A percentile compares a stretch with the other conserved stretches of the same genome.
Evolutionary conservation across 2,797 vertebrate species (phyloP).

Genomic region (Cheirogaleus major): DNA sequence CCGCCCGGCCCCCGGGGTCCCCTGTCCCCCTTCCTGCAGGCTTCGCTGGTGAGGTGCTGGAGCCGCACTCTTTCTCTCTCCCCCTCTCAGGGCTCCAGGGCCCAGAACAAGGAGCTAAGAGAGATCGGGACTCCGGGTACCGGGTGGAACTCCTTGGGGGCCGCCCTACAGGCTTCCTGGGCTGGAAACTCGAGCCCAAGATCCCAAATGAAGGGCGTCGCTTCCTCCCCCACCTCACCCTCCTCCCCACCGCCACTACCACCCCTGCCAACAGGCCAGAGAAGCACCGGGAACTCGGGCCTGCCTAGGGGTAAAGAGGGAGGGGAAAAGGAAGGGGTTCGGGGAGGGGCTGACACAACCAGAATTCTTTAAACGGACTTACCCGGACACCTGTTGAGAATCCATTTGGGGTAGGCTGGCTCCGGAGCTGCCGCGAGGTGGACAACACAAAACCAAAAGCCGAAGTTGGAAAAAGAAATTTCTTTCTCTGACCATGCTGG

Average conservation of each 20-base stretch:
- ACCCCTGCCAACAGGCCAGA: not conserved
- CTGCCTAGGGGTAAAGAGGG: not conserved
- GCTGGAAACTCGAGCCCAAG: not conserved
- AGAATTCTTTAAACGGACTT: slow-evolving; percentile 67
- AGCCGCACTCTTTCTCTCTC: not conserved
- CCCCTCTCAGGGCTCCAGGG: not conserved
- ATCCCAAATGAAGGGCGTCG: not conserved
- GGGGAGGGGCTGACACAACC: not conserved
- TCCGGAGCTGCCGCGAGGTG: slow-evolving; percentile 41
- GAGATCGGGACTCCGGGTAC: not conserved
- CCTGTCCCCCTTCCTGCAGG: not conserved
- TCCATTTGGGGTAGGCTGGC: slow-evolving; percentile 25
- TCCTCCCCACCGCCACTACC: not conserved
- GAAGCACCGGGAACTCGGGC: not conserved
- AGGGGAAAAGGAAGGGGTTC: not conserved
- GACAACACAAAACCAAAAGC: slow-evolving; percentile 50
- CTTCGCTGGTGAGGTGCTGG: not conserved
- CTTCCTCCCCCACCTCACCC: not conserved
- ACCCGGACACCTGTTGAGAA: slow-evolving; percentile 79
- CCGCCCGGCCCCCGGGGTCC: not conserved
- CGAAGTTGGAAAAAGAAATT: slow-evolving; percentile 55
- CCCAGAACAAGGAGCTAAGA: not conserved
- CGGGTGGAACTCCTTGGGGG: not conserved
- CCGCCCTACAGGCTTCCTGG: not conserved
- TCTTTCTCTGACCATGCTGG: not conserved